Conservation (phyloP, 64 coral and sea anemone species). For the Porites lutea region DNA sequence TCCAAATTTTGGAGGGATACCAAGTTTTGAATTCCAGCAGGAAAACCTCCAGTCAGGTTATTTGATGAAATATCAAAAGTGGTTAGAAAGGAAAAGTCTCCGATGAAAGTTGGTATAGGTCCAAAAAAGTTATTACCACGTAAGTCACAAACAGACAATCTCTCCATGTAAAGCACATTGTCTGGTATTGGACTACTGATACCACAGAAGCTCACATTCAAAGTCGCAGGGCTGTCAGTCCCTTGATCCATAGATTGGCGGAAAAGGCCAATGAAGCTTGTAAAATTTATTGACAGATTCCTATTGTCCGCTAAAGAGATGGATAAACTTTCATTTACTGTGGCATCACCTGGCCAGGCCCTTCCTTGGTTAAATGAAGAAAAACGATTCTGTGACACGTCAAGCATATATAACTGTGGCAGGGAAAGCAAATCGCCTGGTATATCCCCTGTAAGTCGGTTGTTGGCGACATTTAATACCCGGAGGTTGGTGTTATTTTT, state of each 20-base stretch:
- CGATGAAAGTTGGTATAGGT: neutral
- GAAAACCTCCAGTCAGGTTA: constrained; percentile 38
- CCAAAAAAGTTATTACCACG: constrained; percentile 50
- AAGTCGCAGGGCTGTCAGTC: neutral
- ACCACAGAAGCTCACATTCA: constrained; percentile 63
- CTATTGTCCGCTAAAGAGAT: constrained; percentile 51
- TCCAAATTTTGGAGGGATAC: constrained; percentile 47
- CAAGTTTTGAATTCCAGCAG: constrained; percentile 32
- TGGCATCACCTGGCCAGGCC: neutral
- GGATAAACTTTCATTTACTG: neutral
- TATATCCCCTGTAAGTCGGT: constrained; percentile 18
- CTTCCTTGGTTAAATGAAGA: constrained; percentile 27
- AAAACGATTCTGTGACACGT: constrained; percentile 61
- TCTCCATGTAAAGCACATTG: constrained; percentile 12
- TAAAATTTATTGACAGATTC: constrained; percentile 54
- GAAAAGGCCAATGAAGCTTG: constrained; percentile 16
- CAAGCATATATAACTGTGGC: neutral
- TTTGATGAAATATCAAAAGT: constrained; percentile 35
- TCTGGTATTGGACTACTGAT: constrained; percentile 15
- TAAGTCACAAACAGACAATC: constrained; percentile 35
- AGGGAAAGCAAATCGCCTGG: neutral
- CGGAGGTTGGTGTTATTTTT: neutral
- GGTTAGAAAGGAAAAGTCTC: constrained; percentile 28
- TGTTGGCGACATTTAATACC: constrained; percentile 33
- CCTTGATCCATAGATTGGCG: no score